A percentile compares a stretch with the other conserved stretches of the same genome.
phyloP scores from a whole-genome alignment of 2,797 vertebrate species.

The Chrosomus eos region DNA sequence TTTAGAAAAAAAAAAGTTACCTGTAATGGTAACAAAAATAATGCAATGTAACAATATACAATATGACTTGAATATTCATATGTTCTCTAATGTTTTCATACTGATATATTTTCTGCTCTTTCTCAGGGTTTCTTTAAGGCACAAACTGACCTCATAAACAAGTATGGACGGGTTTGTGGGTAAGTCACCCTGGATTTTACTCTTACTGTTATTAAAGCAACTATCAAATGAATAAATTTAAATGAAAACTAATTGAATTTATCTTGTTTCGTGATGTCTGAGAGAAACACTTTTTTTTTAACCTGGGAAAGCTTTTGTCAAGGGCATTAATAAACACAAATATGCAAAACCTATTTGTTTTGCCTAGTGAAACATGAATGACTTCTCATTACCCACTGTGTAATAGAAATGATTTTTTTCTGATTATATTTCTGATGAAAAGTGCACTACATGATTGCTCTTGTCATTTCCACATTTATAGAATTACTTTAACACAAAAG shows the following conservation, averaged over 20 bases:
- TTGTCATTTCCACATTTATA: constrained; percentile 38
- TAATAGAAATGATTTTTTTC: constrained; percentile 34
- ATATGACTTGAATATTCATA: background rate
- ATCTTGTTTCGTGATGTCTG: background rate
- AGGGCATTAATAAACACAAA: constrained; percentile 17
- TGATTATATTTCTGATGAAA: constrained; percentile 33
- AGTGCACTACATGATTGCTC: constrained; percentile 22
- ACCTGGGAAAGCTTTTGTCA: background rate
- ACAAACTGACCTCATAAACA: constrained; percentile 80
- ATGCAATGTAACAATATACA: too few species aligned
- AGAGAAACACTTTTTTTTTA: background rate
- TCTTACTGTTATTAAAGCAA: background rate
- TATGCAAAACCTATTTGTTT: constrained; percentile 27
- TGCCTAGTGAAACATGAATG: constrained; percentile 26
- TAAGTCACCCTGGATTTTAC: constrained; percentile 69
- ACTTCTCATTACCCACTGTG: constrained; percentile 20
- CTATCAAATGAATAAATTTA: constrained; percentile 1
- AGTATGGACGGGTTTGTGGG: constrained; percentile 90
- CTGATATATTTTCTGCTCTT: constrained; percentile 34
- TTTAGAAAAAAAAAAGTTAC: background rate
- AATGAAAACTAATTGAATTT: background rate
- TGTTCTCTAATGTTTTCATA: background rate
- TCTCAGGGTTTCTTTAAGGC: constrained; percentile 85
- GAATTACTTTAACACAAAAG: constrained; percentile 30
- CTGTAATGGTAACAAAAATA: background rate